phyloP scores from a whole-genome alignment of 30 jellyfish, hydroid and myxozoan species.

The Turritopsis rubra region DNA sequence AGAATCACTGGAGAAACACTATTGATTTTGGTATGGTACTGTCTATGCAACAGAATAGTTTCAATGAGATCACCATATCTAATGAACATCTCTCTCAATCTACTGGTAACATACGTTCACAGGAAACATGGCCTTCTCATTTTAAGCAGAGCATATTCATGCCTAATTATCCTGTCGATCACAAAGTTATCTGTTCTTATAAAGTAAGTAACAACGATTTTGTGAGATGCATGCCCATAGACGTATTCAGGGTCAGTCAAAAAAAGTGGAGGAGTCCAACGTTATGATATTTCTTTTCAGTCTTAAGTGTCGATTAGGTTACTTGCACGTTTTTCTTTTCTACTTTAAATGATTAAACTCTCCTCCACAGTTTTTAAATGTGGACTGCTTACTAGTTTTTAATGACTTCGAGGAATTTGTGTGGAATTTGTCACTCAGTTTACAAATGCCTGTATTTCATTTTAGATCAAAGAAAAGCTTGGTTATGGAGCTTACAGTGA shows the following conservation, averaged over 20 bases:
- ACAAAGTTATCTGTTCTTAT: not conserved
- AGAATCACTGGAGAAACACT: not conserved
- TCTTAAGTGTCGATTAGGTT: not conserved
- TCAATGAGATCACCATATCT: not conserved
- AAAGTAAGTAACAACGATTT: too few species aligned
- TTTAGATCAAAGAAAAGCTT: not conserved
- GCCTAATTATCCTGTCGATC: conserved; percentile 5
- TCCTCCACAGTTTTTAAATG: not conserved
- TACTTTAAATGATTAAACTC: not conserved
- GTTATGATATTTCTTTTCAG: not conserved
- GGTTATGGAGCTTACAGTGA: not conserved
- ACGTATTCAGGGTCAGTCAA: not conserved
- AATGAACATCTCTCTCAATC: not conserved
- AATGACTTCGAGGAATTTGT: not conserved
- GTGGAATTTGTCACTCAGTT: too few species aligned
- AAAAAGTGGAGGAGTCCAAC: not conserved
- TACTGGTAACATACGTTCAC: not conserved
- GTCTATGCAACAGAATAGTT: not conserved
- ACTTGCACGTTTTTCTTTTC: not conserved
- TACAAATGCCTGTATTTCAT: not conserved
- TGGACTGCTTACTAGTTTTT: too few species aligned
- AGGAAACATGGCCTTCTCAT: conserved; percentile 5
- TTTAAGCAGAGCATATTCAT: not conserved
- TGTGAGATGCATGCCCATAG: too few species aligned
- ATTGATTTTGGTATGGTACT: not conserved